Evolutionary conservation across 2,113 vertebrate species (phyloP).

Genomic region (Rostratula benghalensis): DNA sequence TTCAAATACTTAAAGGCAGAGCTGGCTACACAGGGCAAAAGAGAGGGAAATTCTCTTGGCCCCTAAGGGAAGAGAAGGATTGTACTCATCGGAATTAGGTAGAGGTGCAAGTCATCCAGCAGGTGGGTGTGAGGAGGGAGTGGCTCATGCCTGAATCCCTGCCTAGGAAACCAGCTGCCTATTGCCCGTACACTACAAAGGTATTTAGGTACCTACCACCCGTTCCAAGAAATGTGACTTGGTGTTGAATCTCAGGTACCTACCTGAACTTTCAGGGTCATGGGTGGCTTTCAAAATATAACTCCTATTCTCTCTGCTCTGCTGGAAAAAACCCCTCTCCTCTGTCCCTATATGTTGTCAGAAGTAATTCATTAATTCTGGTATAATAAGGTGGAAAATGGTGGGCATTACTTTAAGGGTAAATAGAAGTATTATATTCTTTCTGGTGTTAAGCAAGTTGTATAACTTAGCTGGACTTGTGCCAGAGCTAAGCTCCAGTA

Average conservation of each 20-base stretch:
- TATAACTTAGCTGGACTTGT: neutral
- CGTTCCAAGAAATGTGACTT: neutral
- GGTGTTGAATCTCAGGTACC: neutral
- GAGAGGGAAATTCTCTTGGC: conserved; percentile 7
- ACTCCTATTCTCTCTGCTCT: neutral
- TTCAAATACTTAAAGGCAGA: neutral
- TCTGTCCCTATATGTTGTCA: neutral
- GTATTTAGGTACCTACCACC: neutral
- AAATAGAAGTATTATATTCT: neutral
- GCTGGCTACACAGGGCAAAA: neutral
- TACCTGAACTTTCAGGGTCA: neutral
- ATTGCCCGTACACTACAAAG: neutral
- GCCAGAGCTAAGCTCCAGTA: conserved; percentile 2
- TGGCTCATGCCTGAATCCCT: neutral
- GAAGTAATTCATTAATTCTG: neutral
- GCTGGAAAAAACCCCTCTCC: neutral
- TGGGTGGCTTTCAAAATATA: neutral
- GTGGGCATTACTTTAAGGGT: neutral
- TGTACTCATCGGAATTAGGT: conserved; percentile 2
- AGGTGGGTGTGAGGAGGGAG: conserved; percentile 37
- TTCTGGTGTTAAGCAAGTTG: neutral
- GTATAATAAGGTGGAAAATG: neutral
- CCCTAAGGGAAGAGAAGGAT: conserved; percentile 1
- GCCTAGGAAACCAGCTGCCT: neutral
- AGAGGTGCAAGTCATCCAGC: conserved; percentile 20